Percentiles rank a stretch among this genome's conserved stretches.
These are phyloP conservation scores for Punctoribates punctum DNA, from an alignment of 2,888 invertebrate genomes.

Conservation along the genomic window DNA sequence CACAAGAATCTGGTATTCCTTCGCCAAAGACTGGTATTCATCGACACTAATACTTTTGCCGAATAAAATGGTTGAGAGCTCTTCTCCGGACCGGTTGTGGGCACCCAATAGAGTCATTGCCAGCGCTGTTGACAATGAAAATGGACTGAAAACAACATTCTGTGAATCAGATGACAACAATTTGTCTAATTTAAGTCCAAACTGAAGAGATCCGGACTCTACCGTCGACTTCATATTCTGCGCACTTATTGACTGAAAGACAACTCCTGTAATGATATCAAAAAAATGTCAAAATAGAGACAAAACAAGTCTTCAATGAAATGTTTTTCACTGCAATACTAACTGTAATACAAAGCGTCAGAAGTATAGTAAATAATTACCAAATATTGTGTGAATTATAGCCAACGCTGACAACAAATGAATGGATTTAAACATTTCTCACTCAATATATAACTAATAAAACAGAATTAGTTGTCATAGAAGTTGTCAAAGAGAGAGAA, in stretches of 20 bases:
- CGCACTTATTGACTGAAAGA: neutral
- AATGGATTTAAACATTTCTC: neutral
- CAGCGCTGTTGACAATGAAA: constrained; percentile 35
- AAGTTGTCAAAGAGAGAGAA: neutral
- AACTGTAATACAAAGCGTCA: neutral
- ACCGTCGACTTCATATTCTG: neutral
- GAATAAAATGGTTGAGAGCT: constrained; percentile 10
- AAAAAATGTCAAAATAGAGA: neutral
- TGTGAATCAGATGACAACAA: neutral
- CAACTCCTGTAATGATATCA: neutral
- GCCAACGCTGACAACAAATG: neutral
- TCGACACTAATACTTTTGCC: neutral
- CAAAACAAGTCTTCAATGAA: neutral
- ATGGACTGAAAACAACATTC: constrained; percentile 28
- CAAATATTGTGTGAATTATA: neutral
- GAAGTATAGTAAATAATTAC: too few species aligned
- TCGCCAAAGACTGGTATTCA: neutral
- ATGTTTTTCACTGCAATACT: too few species aligned
- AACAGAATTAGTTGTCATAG: neutral
- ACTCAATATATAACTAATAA: neutral
- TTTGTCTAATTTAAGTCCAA: constrained; percentile 2
- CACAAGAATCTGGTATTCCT: constrained; percentile 1
- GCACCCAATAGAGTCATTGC: constrained; percentile 29
- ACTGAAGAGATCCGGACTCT: neutral
- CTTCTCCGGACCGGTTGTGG: neutral